Evolutionary conservation across 2,888 invertebrate species (phyloP).

Genomic region (Palloptera scutellata): DNA sequence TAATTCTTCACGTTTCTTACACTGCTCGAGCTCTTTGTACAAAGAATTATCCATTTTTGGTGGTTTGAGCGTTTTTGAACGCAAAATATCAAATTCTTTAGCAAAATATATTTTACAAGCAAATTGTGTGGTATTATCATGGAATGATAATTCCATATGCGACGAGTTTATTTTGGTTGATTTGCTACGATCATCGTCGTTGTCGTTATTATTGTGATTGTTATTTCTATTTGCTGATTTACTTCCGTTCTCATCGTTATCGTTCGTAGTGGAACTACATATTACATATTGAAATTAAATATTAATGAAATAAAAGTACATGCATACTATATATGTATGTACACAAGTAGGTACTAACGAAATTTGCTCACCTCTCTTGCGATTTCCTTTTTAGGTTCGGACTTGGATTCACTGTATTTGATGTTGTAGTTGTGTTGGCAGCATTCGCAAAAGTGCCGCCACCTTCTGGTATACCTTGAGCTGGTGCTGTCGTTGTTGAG

Average conservation of each 20-base stretch:
- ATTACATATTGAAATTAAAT: not conserved
- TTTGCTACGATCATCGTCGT: constrained; percentile 45
- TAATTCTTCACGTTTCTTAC: constrained; percentile 58
- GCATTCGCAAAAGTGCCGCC: constrained; percentile 25
- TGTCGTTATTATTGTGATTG: constrained; percentile 30
- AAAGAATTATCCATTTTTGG: constrained; percentile 54
- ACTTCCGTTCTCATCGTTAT: constrained; percentile 49
- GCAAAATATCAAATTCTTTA: constrained; percentile 85
- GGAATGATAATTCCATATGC: constrained; percentile 70
- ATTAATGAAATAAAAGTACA: not conserved
- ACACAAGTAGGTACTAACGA: too few relatives aligned
- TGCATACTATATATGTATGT: not conserved
- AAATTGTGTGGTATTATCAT: constrained; percentile 78
- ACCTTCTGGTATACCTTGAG: constrained; percentile 22
- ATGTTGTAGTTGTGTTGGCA: constrained; percentile 28
- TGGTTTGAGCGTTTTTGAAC: constrained; percentile 64
- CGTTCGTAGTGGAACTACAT: constrained; percentile 37
- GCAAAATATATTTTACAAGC: constrained; percentile 92
- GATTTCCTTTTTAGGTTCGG: constrained; percentile 58
- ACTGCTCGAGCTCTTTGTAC: constrained; percentile 55
- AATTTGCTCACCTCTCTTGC: constrained; percentile 53
- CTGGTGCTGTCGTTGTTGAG: not conserved
- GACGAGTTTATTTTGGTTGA: constrained; percentile 50
- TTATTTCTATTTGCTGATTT: constrained; percentile 9
- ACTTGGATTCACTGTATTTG: constrained; percentile 47